A percentile compares a stretch with the other conserved stretches of the same genome.
Conservation (phyloP, 2,797 vertebrate genomes). For the Otus scops region DNA sequence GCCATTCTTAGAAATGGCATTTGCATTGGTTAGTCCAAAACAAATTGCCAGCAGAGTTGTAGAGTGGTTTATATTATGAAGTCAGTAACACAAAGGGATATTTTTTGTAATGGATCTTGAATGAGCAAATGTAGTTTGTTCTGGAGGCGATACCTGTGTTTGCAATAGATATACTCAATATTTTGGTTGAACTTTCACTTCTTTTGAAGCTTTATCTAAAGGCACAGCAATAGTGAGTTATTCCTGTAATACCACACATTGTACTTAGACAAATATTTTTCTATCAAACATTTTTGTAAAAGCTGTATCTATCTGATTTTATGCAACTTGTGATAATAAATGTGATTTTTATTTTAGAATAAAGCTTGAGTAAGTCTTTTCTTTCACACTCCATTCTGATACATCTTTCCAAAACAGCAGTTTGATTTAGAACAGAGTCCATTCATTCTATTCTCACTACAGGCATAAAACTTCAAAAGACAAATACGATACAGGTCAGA, state of each 20-base stretch:
- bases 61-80: slow-evolving; percentile 13
- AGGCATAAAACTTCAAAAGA: background rate
- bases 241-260: slow-evolving; percentile 67
- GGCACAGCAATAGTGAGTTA: slow-evolving; percentile 73
- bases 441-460: background rate
- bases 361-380: slow-evolving; percentile 51
- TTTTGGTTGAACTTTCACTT: slow-evolving; percentile 61
- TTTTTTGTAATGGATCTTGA: slow-evolving; percentile 50
- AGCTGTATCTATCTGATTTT: slow-evolving; percentile 78
- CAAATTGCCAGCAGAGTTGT: background rate
- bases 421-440: background rate
- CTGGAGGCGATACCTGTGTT: slow-evolving; percentile 10
- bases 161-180: slow-evolving; percentile 52
- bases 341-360: slow-evolving; percentile 81
- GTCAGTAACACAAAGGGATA: background rate
- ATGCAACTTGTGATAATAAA: slow-evolving; percentile 83
- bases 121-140: slow-evolving; percentile 32
- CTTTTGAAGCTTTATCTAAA: slow-evolving; percentile 77
- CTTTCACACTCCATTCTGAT: background rate
- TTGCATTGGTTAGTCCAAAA: background rate
- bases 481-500: background rate
- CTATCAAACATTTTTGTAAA: slow-evolving; percentile 78
- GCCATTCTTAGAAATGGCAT: background rate
- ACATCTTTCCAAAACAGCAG: background rate
- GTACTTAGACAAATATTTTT: slow-evolving; percentile 78